These are phyloP conservation scores for Parotocinclus haroldoi DNA, from an alignment of 2,797 vertebrate genomes.

Conservation along the genomic window DNA sequence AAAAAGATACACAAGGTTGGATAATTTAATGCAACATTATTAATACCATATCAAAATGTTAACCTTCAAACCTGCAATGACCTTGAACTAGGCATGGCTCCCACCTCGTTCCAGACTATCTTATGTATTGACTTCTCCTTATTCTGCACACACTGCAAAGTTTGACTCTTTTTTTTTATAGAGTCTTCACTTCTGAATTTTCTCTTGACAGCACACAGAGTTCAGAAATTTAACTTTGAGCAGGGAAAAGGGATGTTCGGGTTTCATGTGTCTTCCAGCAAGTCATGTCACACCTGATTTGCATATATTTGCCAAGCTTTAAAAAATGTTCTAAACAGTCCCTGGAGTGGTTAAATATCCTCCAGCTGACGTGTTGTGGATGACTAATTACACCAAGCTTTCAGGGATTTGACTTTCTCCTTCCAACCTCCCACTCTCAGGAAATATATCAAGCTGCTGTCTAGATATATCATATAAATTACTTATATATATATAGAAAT, in stretches of 20 bases:
- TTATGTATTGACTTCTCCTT: slow-evolving; percentile 4
- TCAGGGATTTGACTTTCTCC: slow-evolving; percentile 39
- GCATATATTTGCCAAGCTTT: slow-evolving; percentile 40
- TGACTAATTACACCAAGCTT: slow-evolving; percentile 47
- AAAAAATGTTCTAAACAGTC: slow-evolving; percentile 29
- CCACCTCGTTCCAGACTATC: slow-evolving; percentile 24
- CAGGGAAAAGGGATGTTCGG: slow-evolving; percentile 2
- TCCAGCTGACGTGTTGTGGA: slow-evolving; percentile 38
- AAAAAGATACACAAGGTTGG: no score
- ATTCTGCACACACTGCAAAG: slow-evolving; percentile 24
- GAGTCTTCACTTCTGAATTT: slow-evolving; percentile 28
- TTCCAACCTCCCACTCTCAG: slow-evolving; percentile 8
- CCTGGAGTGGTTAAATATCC: slow-evolving; percentile 38
- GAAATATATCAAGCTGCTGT: no score
- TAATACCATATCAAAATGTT: slow-evolving; percentile 71
- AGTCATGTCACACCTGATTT: slow-evolving; percentile 40
- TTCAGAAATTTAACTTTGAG: slow-evolving; percentile 21
- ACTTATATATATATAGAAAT: no score
- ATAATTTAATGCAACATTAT: no score
- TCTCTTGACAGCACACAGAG: slow-evolving; percentile 5
- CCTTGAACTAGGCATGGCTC: slow-evolving; percentile 56
- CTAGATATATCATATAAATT: no score
- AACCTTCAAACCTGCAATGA: slow-evolving; percentile 63
- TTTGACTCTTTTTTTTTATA: slow-evolving; percentile 18
- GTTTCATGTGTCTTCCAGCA: slow-evolving; percentile 23